A percentile compares a stretch with the other conserved stretches of the same genome.
Conservation (phyloP, 2,888 invertebrate genomes). For the Monochamus alternatus region DNA sequence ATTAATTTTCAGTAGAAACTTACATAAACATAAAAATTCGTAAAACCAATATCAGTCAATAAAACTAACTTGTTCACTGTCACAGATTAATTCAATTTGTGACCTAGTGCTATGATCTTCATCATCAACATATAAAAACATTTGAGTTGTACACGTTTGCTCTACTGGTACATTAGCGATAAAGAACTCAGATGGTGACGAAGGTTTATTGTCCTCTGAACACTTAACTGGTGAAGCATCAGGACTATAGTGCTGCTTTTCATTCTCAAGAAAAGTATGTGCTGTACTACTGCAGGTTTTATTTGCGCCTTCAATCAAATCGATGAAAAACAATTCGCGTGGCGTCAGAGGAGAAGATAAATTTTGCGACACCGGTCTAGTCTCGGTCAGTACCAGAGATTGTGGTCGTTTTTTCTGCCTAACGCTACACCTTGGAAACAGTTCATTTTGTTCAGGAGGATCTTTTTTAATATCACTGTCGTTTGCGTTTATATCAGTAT, state of each 20-base stretch:
- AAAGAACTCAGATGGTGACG: conserved; percentile 24
- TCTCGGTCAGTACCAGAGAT: conserved; percentile 16
- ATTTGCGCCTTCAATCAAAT: conserved; percentile 66
- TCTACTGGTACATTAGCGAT: conserved; percentile 27
- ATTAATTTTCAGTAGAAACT: neutral
- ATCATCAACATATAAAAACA: conserved; percentile 21
- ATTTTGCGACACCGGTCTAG: conserved; percentile 42
- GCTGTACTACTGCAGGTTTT: conserved; percentile 45
- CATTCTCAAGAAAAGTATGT: conserved; percentile 41
- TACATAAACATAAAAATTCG: neutral
- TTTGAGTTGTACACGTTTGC: neutral
- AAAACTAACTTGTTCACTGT: neutral
- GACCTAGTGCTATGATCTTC: neutral
- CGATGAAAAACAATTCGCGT: conserved; percentile 69
- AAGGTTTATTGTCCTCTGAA: conserved; percentile 1
- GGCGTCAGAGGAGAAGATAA: conserved; percentile 62
- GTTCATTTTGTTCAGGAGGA: conserved; percentile 3
- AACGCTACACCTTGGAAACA: conserved; percentile 41
- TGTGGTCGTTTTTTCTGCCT: conserved; percentile 32
- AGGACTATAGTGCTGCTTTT: conserved; percentile 16
- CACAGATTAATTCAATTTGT: conserved; percentile 7
- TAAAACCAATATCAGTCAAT: conserved; percentile 8
- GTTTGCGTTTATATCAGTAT: neutral
- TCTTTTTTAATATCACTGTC: conserved; percentile 1
- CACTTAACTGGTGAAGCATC: neutral